A percentile compares a stretch with the other conserved stretches of the same genome.
phyloP scores from a whole-genome alignment of 2,888 invertebrate species.

The Drosophila anomelani region DNA sequence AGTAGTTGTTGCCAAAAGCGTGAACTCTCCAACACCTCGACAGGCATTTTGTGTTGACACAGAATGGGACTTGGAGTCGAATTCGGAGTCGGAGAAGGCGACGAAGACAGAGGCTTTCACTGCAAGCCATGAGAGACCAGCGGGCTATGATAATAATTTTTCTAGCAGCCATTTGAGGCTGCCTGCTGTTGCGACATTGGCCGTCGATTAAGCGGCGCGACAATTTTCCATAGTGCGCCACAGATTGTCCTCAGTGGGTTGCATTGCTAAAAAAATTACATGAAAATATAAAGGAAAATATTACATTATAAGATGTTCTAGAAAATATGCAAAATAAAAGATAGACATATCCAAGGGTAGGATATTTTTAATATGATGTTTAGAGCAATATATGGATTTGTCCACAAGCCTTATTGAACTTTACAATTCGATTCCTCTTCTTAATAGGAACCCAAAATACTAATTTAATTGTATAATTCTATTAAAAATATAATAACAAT shows the following conservation, averaged over 20 bases:
- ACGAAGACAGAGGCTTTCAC: conserved; percentile 48
- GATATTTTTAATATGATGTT: too few relatives aligned
- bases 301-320: too few relatives aligned
- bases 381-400: too few relatives aligned
- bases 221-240: conserved; percentile 73
- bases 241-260: conserved; percentile 23
- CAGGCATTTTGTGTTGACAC: conserved; percentile 77
- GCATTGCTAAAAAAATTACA: neutral
- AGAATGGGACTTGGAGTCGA: conserved; percentile 32
- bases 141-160: conserved; percentile 77
- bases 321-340: neutral
- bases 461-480: too few relatives aligned
- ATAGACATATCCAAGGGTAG: too few relatives aligned
- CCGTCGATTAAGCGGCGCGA: conserved; percentile 79
- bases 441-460: too few relatives aligned
- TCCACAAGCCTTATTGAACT: too few relatives aligned
- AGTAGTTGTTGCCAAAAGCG: conserved; percentile 73
- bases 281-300: neutral
- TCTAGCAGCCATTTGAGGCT: conserved; percentile 48
- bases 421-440: too few relatives aligned
- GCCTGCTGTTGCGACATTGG: conserved; percentile 51
- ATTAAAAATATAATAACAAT: neutral
- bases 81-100: neutral
- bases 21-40: conserved; percentile 78
- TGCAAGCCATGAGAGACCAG: conserved; percentile 42